Percentiles rank a stretch among this genome's conserved stretches.
phyloP scores from a whole-genome alignment of 2,888 invertebrate genomes.

The Lepetodrilus schrolli region DNA sequence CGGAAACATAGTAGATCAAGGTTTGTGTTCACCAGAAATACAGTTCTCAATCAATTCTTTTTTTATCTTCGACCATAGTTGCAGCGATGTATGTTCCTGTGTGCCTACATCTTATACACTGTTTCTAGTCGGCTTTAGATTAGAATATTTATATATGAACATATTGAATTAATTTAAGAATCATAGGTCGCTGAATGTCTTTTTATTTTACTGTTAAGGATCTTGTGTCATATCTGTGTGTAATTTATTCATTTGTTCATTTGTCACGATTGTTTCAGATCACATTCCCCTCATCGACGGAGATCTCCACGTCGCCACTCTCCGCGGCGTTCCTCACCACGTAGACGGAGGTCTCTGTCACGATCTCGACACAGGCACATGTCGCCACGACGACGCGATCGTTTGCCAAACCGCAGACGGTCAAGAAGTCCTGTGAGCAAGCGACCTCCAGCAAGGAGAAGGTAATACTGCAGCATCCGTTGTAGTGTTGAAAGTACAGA shows the following conservation, averaged over 20 bases:
- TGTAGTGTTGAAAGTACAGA: background rate
- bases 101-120: no score
- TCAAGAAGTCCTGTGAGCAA: background rate
- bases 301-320: slow-evolving; percentile 44
- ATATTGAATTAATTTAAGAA: no score
- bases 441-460: background rate
- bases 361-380: slow-evolving; percentile 27
- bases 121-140: no score
- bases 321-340: slow-evolving; percentile 50
- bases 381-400: background rate
- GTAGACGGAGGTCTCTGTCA: slow-evolving; percentile 44
- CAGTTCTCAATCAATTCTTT: no score
- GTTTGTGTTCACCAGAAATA: slow-evolving; percentile 29
- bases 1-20: slow-evolving; percentile 35
- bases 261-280: slow-evolving; percentile 42
- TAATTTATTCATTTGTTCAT: no score
- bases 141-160: no score
- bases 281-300: slow-evolving; percentile 52
- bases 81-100: no score
- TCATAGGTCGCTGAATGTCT: no score
- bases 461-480: background rate
- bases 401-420: background rate
- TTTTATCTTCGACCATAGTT: no score
- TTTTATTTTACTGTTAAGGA: no score
- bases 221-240: no score